Evolutionary conservation across 2,113 vertebrate genomes (phyloP).

Genomic region (Aegotheles bennettii): DNA sequence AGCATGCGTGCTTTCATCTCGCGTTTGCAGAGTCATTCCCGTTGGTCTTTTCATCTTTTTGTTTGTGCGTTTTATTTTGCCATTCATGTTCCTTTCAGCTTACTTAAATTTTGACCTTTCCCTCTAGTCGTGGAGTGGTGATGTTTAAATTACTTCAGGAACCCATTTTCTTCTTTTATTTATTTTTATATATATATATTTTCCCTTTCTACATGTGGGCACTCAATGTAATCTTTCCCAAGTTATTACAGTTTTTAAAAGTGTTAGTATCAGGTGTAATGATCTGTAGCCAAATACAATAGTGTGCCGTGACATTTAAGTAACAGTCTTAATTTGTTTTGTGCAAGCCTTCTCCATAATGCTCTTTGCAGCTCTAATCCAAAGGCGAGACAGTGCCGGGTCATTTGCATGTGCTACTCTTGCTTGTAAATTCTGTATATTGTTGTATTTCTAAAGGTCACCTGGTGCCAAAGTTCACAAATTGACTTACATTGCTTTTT

Average conservation of each 20-base stretch:
- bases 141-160: slow-evolving; percentile 80
- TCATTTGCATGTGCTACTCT: slow-evolving; percentile 82
- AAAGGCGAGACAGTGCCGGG: slow-evolving; percentile 70
- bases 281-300: slow-evolving; percentile 98
- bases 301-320: slow-evolving; percentile 99
- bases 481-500: slow-evolving; percentile 86
- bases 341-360: slow-evolving; percentile 75
- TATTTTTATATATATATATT: slow-evolving; percentile 31
- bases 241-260: slow-evolving; percentile 96
- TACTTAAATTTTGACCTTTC: slow-evolving; percentile 82
- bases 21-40: slow-evolving; percentile 60
- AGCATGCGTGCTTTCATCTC: slow-evolving; percentile 62
- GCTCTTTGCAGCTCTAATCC: slow-evolving; percentile 72
- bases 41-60: slow-evolving; percentile 61
- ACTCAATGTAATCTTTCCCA: slow-evolving; percentile 88
- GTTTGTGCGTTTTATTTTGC: slow-evolving; percentile 66
- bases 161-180: slow-evolving; percentile 68
- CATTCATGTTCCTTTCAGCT: slow-evolving; percentile 78
- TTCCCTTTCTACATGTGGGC: slow-evolving; percentile 76
- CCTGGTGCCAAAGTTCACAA: slow-evolving; percentile 95
- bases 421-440: slow-evolving; percentile 84
- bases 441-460: slow-evolving; percentile 93
- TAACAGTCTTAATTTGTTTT: slow-evolving; percentile 98
- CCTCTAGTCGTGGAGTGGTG: slow-evolving; percentile 67
- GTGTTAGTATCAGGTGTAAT: slow-evolving; percentile 97